These are phyloP conservation scores for Mus minutoides DNA, from an alignment of 2,797 vertebrate genomes.

Conservation along the genomic window DNA sequence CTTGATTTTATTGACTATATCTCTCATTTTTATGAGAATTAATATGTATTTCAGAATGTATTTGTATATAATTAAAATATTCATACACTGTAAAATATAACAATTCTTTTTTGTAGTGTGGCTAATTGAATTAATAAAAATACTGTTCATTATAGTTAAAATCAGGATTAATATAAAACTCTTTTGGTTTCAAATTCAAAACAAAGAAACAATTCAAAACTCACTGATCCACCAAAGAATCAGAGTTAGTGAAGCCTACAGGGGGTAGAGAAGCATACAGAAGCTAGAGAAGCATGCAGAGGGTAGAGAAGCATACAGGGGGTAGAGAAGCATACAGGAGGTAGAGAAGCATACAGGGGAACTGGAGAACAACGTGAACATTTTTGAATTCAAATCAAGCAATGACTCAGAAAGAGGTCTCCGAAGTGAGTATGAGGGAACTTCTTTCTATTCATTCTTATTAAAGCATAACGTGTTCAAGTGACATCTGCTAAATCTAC, in stretches of 20 bases:
- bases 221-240: background rate
- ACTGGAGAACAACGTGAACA: background rate
- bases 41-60: background rate
- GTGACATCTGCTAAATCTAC: background rate
- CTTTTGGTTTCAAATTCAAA: background rate
- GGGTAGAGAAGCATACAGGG: no score
- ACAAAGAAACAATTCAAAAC: background rate
- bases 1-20: background rate
- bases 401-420: background rate
- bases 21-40: background rate
- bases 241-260: background rate
- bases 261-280: no score
- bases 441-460: background rate
- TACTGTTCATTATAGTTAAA: background rate
- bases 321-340: background rate
- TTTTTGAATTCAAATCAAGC: background rate
- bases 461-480: background rate
- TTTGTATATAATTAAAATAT: background rate
- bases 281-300: background rate
- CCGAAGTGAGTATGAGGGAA: background rate
- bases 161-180: background rate
- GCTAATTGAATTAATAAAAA: background rate
- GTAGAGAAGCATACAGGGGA: background rate
- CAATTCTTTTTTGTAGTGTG: background rate
- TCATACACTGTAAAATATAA: background rate